Evolutionary conservation across 2,797 vertebrate species (phyloP).

Genomic region (Hirundo rustica): DNA sequence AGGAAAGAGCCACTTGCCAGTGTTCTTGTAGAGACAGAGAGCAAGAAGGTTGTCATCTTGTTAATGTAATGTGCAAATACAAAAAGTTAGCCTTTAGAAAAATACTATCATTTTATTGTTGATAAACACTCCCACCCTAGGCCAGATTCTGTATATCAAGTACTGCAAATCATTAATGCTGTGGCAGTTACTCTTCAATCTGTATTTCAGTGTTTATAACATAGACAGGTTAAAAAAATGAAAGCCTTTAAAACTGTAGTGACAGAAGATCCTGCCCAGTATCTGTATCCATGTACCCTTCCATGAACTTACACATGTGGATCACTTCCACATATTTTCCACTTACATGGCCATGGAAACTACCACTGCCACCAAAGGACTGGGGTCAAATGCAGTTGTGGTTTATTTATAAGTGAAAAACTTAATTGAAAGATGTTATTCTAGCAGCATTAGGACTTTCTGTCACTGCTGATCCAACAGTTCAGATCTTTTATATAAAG

Average conservation of each 20-base stretch:
- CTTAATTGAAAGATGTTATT: not conserved
- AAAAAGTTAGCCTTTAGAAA: not conserved
- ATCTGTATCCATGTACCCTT: not conserved
- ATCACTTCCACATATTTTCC: not conserved
- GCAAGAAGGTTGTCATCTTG: not conserved
- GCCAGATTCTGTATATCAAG: not conserved
- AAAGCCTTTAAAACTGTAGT: not conserved
- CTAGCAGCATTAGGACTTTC: not conserved
- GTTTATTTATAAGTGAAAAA: not conserved
- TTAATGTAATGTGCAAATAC: not conserved
- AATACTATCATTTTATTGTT: not conserved
- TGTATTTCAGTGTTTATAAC: not conserved
- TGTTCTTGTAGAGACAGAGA: not conserved
- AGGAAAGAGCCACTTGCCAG: not conserved
- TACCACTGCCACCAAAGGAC: not conserved
- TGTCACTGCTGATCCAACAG: not conserved
- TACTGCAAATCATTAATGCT: not conserved
- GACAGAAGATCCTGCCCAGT: not conserved
- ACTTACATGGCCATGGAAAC: not conserved
- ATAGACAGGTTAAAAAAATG: not conserved
- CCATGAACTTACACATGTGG: rapidly evolving
- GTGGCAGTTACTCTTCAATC: not conserved
- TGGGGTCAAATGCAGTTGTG: not conserved
- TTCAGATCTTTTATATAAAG: not conserved
- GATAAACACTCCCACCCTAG: not conserved